Base-by-base conservation (phyloP, 2,113 vertebrate species). In the Leucopsar rothschildi region DNA sequence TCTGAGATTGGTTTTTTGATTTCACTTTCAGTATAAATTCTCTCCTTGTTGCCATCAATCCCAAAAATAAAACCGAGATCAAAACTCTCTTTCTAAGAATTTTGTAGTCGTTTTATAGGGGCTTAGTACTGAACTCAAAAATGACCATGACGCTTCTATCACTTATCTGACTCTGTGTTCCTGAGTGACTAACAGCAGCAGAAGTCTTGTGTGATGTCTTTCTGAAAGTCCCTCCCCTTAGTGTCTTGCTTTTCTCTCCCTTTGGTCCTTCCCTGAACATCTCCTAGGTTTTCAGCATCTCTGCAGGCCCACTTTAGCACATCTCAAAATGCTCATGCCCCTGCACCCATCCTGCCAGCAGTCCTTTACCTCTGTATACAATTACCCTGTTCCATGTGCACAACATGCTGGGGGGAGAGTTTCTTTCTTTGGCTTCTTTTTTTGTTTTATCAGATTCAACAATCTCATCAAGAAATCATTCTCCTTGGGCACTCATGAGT, bases 11-110 rank as follows among this genome's bases (percentile, higher is more conserved):
- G 2, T 33, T 69, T 65, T 65, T 66, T 65, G 4, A 29, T 73
- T 86, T 95, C 37, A 37, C 15, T 92, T 53, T 50, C 50, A 42
- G 16, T 84, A 31, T 52, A 44, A 82, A 78, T 89, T 89, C 27
- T 75, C 5, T 83, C 25, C 37, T 44, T 73, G 45, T 44, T 61
- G 29, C 39, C 6, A 5, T 71, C 56, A 63, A 29, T 78, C 39
- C 19, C 55, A 3, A 73, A 73, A 83, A 55, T 39, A 77, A 86
- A 83, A n/a, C 37, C 49, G 35, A n/a, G 29, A 63, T 81, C 31
- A 90, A 70, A 72, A n/a, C 15, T 61, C 22, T 21, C 2, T 63
- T 75, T 29, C 22, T 52, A 22, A 42, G 47, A 85, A 33, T 63
- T 63, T 44, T 69, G 12, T 80, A 77, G 23, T 60, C 9, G 27